Percentiles rank a stretch among this genome's conserved stretches.
phyloP scores from a whole-genome alignment of 2,888 invertebrate genomes.

The Digitonthophagus gazella region DNA sequence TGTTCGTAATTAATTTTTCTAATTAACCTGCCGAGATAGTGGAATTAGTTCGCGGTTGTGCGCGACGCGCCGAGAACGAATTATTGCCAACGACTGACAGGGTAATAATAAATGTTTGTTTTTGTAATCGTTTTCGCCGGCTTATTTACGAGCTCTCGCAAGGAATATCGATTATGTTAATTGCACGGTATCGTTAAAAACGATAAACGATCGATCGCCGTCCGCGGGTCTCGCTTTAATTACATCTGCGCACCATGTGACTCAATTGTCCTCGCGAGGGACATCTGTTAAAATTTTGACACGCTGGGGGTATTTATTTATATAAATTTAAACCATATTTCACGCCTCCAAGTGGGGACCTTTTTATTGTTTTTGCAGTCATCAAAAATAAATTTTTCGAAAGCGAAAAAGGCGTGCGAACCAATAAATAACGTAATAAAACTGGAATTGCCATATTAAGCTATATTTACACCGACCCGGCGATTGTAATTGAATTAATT shows the following conservation, averaged over 20 bases:
- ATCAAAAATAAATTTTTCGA: not conserved
- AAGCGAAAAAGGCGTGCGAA: not conserved
- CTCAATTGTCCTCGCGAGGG: conserved; percentile 7
- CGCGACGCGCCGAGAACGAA: conserved; percentile 5
- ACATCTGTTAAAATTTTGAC: conserved; percentile 11
- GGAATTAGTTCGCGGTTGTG: not conserved
- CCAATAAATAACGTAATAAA: not conserved
- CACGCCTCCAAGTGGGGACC: not conserved
- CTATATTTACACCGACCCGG: not conserved
- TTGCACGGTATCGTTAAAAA: conserved; percentile 8
- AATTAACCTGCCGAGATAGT: conserved; percentile 10
- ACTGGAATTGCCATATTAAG: not conserved
- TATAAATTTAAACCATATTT: not conserved
- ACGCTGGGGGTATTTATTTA: conserved; percentile 6
- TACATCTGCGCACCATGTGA: conserved; percentile 8
- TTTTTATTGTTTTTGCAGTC: not conserved
- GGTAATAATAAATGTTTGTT: conserved; percentile 6
- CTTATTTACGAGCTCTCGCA: conserved; percentile 5
- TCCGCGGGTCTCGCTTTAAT: not conserved
- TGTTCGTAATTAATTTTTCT: conserved; percentile 18
- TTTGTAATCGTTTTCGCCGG: not conserved
- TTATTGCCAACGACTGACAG: conserved; percentile 16
- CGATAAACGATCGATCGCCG: conserved; percentile 4
- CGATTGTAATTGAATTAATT: not conserved
- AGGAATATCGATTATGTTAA: conserved; percentile 15